A percentile compares a stretch with the other conserved stretches of the same genome.
Conservation (phyloP, 2,888 invertebrate species). For the Drosophila dives region DNA sequence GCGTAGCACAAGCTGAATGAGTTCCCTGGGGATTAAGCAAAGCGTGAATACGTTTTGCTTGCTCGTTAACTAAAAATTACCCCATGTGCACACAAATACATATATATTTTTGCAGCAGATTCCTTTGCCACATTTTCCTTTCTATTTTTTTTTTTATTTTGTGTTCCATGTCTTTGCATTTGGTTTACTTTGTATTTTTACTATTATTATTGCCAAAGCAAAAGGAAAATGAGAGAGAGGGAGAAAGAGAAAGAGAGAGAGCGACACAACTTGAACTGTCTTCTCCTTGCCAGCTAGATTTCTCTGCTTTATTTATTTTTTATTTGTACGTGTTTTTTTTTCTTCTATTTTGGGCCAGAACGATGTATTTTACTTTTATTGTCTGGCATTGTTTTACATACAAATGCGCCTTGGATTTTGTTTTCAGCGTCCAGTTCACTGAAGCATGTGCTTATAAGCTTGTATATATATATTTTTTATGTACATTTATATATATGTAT, state of each 20-base stretch:
- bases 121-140: constrained; percentile 11
- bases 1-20: constrained; percentile 9
- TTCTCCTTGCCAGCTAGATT: neutral
- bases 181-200: constrained; percentile 64
- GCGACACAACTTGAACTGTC: constrained; percentile 38
- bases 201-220: constrained; percentile 47
- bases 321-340: neutral
- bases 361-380: constrained; percentile 43
- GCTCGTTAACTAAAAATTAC: constrained; percentile 81
- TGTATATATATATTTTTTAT: constrained; percentile 22
- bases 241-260: neutral
- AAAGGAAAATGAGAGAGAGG: constrained; percentile 1
- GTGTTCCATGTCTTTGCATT: constrained; percentile 33
- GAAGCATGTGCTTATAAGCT: constrained; percentile 51
- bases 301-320: neutral
- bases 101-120: constrained; percentile 12
- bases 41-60: constrained; percentile 74
- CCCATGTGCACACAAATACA: constrained; percentile 32
- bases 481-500: neutral
- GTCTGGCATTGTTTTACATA: constrained; percentile 42
- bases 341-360: constrained; percentile 1
- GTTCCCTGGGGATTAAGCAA: constrained; percentile 67
- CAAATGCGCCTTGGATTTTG: constrained; percentile 39
- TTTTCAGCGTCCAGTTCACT: constrained; percentile 55
- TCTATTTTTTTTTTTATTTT: constrained; percentile 17